phyloP scores from a whole-genome alignment of 2,797 vertebrate genomes.

The Aplochiton taeniatus region DNA sequence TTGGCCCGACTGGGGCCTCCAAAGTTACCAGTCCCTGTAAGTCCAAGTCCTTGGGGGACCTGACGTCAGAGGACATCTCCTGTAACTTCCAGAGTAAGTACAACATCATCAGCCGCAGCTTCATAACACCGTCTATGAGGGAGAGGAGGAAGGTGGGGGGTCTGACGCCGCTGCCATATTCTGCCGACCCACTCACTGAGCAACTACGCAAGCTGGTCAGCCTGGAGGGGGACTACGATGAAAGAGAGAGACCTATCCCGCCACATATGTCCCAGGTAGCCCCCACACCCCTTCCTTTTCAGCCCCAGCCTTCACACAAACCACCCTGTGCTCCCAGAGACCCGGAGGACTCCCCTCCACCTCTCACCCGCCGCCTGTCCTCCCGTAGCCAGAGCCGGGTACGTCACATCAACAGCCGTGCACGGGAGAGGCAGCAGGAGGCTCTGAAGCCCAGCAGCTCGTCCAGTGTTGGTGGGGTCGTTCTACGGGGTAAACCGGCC shows the following conservation, averaged over 20 bases:
- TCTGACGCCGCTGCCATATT: conserved; percentile 61
- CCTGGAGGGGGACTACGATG: conserved; percentile 82
- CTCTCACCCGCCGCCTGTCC: conserved; percentile 87
- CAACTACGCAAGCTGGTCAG: conserved; percentile 89
- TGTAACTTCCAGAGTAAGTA: conserved; percentile 98
- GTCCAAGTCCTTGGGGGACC: conserved; percentile 95
- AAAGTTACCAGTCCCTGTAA: conserved; percentile 81
- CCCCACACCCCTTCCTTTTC: conserved; percentile 27
- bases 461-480: conserved; percentile 66
- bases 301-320: conserved; percentile 31
- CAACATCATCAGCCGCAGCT: conserved; percentile 92
- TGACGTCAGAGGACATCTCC: conserved; percentile 96
- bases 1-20: conserved; percentile 31
- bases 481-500: conserved; percentile 81
- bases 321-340: conserved; percentile 40
- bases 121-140: conserved; percentile 81
- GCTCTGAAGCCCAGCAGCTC: conserved; percentile 74
- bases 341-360: conserved; percentile 76
- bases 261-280: conserved; percentile 30
- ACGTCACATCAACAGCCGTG: conserved; percentile 93
- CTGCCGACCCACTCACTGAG: conserved; percentile 86
- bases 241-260: conserved; percentile 34
- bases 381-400: conserved; percentile 96
- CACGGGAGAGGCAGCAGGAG: conserved; percentile 91
- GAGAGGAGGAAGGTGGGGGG: conserved; percentile 68